Conservation (phyloP, 92 coral and sea anemone genomes). For the Desmophyllum pertusum region DNA sequence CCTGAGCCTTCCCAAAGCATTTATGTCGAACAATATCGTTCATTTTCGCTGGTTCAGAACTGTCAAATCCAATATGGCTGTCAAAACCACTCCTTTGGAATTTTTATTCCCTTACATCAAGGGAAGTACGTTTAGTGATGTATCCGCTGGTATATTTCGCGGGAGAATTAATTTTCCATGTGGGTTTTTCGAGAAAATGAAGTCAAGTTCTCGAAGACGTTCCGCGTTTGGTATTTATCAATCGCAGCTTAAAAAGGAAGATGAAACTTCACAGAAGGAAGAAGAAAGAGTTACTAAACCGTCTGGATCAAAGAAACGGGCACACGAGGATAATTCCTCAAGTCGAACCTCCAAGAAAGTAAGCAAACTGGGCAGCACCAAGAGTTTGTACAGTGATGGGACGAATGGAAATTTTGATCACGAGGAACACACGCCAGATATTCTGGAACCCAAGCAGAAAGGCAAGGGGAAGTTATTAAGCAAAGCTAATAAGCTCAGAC, state of each 20-base stretch:
- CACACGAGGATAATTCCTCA: slow-evolving; percentile 34
- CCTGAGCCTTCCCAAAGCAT: slow-evolving; percentile 3
- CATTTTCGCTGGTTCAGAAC: not conserved
- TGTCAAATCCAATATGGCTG: not conserved
- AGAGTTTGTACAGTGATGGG: slow-evolving; percentile 21
- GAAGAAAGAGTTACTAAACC: slow-evolving; percentile 39
- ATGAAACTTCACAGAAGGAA: slow-evolving; percentile 26
- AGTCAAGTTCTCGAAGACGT: slow-evolving; percentile 47
- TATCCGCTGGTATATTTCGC: slow-evolving; percentile 34
- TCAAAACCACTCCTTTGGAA: not conserved
- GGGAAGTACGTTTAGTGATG: not conserved
- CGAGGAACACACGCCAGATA: slow-evolving; percentile 19
- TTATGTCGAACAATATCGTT: not conserved
- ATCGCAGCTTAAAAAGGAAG: slow-evolving; percentile 26
- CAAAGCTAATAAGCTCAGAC: slow-evolving; percentile 79
- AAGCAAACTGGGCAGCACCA: slow-evolving; percentile 23
- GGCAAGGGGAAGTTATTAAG: slow-evolving; percentile 51
- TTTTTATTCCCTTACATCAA: not conserved
- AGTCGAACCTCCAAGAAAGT: slow-evolving; percentile 12
- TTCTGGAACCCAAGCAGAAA: slow-evolving; percentile 35
- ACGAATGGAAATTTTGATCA: slow-evolving; percentile 17
- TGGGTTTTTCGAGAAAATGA: slow-evolving; percentile 17
- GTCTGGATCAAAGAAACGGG: slow-evolving; percentile 44
- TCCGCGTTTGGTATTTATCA: slow-evolving; percentile 82
- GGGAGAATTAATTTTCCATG: slow-evolving; percentile 25